A percentile compares a stretch with the other conserved stretches of the same genome.
These are phyloP conservation scores for Camponotus floridanus DNA, from an alignment of 1,140 invertebrate species.

Conservation along the genomic window DNA sequence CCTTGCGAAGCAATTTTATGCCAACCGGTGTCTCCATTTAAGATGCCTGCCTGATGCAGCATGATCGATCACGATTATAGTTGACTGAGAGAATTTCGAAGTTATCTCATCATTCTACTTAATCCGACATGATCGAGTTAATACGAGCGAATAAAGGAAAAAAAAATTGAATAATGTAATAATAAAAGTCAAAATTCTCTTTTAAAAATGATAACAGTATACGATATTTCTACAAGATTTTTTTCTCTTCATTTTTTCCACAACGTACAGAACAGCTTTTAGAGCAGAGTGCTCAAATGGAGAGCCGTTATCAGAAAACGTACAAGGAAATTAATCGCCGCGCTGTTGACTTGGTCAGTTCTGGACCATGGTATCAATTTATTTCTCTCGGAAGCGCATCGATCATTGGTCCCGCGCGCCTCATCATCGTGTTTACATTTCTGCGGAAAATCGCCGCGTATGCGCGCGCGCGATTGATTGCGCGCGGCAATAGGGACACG, in stretches of 20 bases:
- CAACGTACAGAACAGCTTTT: background rate
- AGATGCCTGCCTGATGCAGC: background rate
- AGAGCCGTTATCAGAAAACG: conserved; percentile 12
- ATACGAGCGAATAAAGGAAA: background rate
- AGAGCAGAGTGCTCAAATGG: background rate
- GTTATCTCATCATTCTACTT: background rate
- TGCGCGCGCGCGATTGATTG: background rate
- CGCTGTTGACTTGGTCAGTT: conserved; percentile 51
- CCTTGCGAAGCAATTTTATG: conserved; percentile 29
- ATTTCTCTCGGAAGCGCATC: conserved; percentile 1
- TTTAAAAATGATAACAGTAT: background rate
- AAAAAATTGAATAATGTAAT: background rate
- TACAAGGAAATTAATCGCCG: background rate
- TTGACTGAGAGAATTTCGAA: conserved; percentile 25
- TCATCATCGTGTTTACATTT: conserved; percentile 8
- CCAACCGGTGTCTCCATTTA: background rate
- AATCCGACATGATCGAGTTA: background rate
- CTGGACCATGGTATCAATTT: background rate
- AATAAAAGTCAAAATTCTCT: background rate
- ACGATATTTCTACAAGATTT: background rate
- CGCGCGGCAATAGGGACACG: conserved; percentile 68
- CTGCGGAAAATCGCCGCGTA: background rate
- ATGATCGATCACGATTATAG: conserved; percentile 48
- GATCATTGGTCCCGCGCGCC: background rate
- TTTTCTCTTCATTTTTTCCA: background rate